Evolutionary conservation across 1,140 invertebrate genomes (phyloP).

Genomic region (Chionoecetes opilio): DNA sequence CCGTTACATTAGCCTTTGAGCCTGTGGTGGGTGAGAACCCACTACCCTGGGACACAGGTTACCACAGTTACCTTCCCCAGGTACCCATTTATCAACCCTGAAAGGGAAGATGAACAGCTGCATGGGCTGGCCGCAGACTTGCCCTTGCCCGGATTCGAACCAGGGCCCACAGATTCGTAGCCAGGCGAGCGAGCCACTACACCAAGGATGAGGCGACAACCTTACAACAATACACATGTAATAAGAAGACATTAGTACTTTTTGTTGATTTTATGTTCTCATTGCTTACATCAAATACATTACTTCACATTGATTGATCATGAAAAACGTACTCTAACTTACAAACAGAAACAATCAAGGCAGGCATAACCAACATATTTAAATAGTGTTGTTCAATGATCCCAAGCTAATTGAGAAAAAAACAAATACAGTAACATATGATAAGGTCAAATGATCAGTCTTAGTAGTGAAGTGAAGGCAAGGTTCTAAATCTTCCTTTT

Average conservation of each 20-base stretch:
- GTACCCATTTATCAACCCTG: no score
- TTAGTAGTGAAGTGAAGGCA: background rate
- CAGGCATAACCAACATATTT: background rate
- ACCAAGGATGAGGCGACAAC: no score
- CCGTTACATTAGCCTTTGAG: no score
- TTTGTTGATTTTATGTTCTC: slow-evolving; percentile 13
- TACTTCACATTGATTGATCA: slow-evolving; percentile 5
- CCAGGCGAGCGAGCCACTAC: no score
- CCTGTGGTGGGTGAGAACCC: no score
- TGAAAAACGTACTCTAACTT: slow-evolving; percentile 11
- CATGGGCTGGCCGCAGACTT: no score
- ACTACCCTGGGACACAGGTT: no score
- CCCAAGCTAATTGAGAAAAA: background rate
- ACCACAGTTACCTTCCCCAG: no score
- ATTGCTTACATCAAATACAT: slow-evolving; percentile 20
- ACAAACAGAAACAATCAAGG: background rate
- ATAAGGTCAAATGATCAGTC: background rate
- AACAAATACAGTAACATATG: background rate
- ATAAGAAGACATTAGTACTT: background rate
- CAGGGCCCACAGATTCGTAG: no score
- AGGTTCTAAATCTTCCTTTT: background rate
- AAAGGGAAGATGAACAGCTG: no score
- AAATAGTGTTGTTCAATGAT: background rate
- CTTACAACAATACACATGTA: no score
- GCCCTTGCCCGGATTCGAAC: no score